Percentiles rank a stretch among this genome's conserved stretches.
phyloP scores from a whole-genome alignment of 2,797 vertebrate genomes.

The Chaetophractus vellerosus region DNA sequence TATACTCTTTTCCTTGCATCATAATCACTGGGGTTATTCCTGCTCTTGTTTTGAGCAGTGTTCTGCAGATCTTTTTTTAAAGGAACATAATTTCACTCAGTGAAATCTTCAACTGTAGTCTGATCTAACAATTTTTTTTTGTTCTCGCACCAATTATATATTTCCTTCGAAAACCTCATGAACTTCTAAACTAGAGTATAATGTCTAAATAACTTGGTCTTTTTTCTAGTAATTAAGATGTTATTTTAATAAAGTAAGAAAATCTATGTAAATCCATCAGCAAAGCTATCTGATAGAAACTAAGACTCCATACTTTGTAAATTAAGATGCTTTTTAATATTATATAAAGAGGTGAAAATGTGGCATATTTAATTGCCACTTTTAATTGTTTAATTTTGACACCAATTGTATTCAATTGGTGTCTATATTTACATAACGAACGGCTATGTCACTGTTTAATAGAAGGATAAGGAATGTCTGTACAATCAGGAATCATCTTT shows the following conservation, averaged over 20 bases:
- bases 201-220: background rate
- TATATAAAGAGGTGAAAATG: background rate
- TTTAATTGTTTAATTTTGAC: conserved; percentile 33
- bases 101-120: background rate
- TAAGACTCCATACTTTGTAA: background rate
- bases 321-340: background rate
- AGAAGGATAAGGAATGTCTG: background rate
- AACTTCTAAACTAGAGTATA: background rate
- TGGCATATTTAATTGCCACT: background rate
- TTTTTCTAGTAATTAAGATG: background rate
- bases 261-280: background rate
- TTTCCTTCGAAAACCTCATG: background rate
- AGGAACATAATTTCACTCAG: background rate
- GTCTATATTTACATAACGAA: background rate
- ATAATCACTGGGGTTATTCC: background rate
- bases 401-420: background rate
- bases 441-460: background rate
- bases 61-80: background rate
- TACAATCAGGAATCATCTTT: background rate
- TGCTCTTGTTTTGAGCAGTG: background rate
- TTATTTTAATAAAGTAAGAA: background rate
- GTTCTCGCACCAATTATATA: background rate
- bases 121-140: background rate
- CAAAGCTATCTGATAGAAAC: background rate
- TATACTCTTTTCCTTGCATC: background rate